Base-by-base conservation (phyloP, 1,140 invertebrate genomes). In the Atta cephalotes region DNA sequence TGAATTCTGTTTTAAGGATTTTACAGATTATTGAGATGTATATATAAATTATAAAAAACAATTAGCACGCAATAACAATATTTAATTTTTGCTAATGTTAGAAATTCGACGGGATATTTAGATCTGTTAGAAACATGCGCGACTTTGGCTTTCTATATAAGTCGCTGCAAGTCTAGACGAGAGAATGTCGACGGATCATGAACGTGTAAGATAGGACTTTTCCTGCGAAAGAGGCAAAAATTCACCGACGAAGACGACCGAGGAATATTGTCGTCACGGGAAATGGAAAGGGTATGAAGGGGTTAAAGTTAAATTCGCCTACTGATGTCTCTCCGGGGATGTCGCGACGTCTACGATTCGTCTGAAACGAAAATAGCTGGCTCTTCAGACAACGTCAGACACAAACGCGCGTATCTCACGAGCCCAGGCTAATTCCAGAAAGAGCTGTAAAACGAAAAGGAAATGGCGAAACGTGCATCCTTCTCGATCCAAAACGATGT, bases 331-430 rank as follows among this genome's bases (percentile, higher is more conserved):
- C 72, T 60, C 35, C 35, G 53, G 63, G 63, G 89, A 88, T 88
- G 51, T 58, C 66, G 45, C 86, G 86, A 87, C 77, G 89, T 92
- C 91, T 92, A 85, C 72, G 58, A 65, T 35, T 58, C 71, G 91
- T 91, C 91, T 91, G 89, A 85, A 87, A 88, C 87, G 66, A 66
- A 92, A 92, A 92, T 92, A 92, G 84, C 88, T 53, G 62, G 77
- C 80, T 60, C 71, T 85, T 76, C 79, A 86, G 89, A 91, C 87
- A 51, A 35, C 87, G 78, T 63, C 74, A 74, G 58, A 63, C 77
- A 28, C 63, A 66, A 35, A 65, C 62, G 72, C 10, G 28, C 12
- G 3, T 76, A 86, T 86, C 45, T 63, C 45, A 56, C 65, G 66
- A 82, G 10, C 35, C 21, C 28, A 31, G 16, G 66, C 45, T 87